These are phyloP conservation scores for Pollimyrus isidori DNA, from an alignment of 2,113 vertebrate genomes.

Conservation along the genomic window DNA sequence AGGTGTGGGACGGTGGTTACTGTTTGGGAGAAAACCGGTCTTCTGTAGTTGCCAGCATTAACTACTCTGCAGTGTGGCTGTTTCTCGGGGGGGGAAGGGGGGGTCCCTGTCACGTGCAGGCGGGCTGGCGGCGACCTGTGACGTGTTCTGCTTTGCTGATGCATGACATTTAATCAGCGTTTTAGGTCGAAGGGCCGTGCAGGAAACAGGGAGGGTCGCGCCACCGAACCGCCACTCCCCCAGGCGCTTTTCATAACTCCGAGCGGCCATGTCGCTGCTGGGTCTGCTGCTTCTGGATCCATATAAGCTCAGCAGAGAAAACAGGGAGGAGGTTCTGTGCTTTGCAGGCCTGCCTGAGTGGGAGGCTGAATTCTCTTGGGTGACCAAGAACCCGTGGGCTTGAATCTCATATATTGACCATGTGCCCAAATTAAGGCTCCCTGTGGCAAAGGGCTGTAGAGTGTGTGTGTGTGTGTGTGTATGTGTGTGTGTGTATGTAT, in stretches of 20 bases:
- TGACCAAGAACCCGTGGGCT: background rate
- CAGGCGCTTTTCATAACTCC: background rate
- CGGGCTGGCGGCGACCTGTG: background rate
- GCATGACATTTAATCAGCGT: background rate
- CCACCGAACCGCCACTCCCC: background rate
- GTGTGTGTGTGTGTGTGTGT: background rate
- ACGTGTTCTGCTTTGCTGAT: background rate
- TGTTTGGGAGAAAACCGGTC: background rate
- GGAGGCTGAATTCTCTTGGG: background rate
- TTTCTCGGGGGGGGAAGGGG: background rate
- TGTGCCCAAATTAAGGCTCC: background rate
- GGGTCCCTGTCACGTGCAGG: background rate
- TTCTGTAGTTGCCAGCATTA: background rate
- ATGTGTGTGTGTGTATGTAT: too few species aligned
- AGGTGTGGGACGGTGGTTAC: background rate
- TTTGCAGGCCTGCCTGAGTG: background rate
- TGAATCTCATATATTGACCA: constrained; percentile 9
- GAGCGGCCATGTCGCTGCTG: background rate
- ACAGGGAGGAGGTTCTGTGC: background rate
- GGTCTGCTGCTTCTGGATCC: background rate
- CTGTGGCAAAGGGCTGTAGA: background rate
- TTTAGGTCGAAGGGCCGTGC: background rate
- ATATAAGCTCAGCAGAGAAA: background rate
- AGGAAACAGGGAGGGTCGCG: background rate
- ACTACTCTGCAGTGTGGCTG: background rate